Evolutionary conservation across 2,113 vertebrate genomes (phyloP), one percentile per base, ranked within the genome.

Genomic region (Pimephales promelas): DNA sequence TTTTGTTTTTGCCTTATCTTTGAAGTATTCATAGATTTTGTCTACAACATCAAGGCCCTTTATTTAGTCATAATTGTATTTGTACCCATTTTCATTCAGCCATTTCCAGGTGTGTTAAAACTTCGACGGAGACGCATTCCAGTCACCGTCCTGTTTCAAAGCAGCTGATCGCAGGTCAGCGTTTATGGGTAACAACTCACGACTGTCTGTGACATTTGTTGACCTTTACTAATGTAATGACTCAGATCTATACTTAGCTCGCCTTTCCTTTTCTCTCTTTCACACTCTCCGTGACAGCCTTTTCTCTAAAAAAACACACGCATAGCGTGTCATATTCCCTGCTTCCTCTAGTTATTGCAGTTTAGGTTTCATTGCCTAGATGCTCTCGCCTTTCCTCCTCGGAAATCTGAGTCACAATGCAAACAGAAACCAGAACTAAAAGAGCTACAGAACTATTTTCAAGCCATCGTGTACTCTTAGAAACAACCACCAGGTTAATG

Each of bases 191-290:
- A 81, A 85, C 83, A 79, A 79, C 81, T 71, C 71, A 28, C 79
- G 47, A 80, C 84, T 81, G 83, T 85, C 84, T 81, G 83, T 85
- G 84, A 85, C 84, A 85, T 87, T 85, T 83, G 79, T 77, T 68
- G 86, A 87, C 84, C 86, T 87, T 87, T 85, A 71, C 22, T 56
- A 81, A 81, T 71, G 78, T 83, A 66, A 49, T 83, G 81, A 83
- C 83, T 84, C 81, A 81, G 85, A 87, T 88, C 81, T 88, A 85
- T 87, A 85, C 81, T 76, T 77, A 76, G 81, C 52, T 85, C 56
- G 54, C 22, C 11, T 86, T 85, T 52, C 24, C 70, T 70, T 43
- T 68, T 86, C 56, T 57, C 72, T 34, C 84, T 75, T 62, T 74
- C 62, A 81, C 74, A 82, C 70, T 75, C 71, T 76, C 47, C n/a